Percentiles rank a stretch among this genome's conserved stretches.
Evolutionary conservation across 2,797 vertebrate species (phyloP).

Genomic region (Bradypodion pumilum): DNA sequence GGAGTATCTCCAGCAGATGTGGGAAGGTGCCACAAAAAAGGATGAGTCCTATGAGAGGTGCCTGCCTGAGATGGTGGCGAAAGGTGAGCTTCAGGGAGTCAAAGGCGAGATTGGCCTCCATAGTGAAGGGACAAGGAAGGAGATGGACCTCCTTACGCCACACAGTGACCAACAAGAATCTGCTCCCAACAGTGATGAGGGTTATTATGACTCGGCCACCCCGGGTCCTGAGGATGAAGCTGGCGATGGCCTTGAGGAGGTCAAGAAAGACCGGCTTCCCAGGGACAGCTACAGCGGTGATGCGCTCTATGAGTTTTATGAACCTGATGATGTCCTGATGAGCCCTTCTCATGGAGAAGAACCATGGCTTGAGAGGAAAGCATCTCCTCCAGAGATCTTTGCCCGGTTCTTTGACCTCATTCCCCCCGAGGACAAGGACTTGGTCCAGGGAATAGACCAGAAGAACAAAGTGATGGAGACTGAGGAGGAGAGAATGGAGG

Average conservation of each 20-base stretch:
- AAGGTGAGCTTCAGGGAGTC: slow-evolving; percentile 61
- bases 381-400: slow-evolving; percentile 73
- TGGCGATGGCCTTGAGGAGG: slow-evolving; percentile 79
- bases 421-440: slow-evolving; percentile 66
- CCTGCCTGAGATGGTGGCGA: slow-evolving; percentile 64
- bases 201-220: slow-evolving; percentile 93
- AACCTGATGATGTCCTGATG: slow-evolving; percentile 87
- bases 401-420: slow-evolving; percentile 79
- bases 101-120: slow-evolving; percentile 72
- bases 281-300: slow-evolving; percentile 97
- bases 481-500: slow-evolving; percentile 81
- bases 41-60: slow-evolving; percentile 74
- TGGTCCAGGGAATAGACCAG: slow-evolving; percentile 72
- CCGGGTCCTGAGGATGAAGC: slow-evolving; percentile 91
- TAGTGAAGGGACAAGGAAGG: slow-evolving; percentile 67
- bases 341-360: slow-evolving; percentile 86
- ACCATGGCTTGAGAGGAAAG: slow-evolving; percentile 76
- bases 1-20: slow-evolving; percentile 81
- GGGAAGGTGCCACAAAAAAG: slow-evolving; percentile 70
- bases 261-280: slow-evolving; percentile 84
- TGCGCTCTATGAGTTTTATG: slow-evolving; percentile 95
- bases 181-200: slow-evolving; percentile 94
- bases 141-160: slow-evolving; percentile 86
- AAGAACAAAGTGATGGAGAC: slow-evolving; percentile 83
- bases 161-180: slow-evolving; percentile 97